Conservation (phyloP, 1,140 invertebrate species). For the Caenorhabditis brenneri region DNA sequence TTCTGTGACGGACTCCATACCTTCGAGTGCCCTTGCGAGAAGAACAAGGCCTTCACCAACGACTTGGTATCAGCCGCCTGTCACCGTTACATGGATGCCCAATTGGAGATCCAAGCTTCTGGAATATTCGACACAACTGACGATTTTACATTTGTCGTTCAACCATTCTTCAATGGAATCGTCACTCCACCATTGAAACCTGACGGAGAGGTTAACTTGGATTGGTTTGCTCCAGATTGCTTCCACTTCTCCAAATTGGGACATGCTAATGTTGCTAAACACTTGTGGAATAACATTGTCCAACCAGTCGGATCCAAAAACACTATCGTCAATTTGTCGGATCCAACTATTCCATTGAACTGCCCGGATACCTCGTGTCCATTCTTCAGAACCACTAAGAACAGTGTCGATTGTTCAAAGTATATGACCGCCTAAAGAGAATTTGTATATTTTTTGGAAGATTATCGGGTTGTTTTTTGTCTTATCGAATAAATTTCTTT, state of each 20-base stretch:
- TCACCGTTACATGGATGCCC: slow-evolving; percentile 53
- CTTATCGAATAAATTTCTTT: no score
- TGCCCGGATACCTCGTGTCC: slow-evolving; percentile 53
- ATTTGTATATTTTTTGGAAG: neutral
- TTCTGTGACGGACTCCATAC: slow-evolving; percentile 61
- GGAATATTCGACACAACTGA: slow-evolving; percentile 71
- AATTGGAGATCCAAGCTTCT: slow-evolving; percentile 54
- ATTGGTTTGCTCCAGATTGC: slow-evolving; percentile 78
- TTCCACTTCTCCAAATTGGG: slow-evolving; percentile 78
- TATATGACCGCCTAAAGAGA: slow-evolving; percentile 43
- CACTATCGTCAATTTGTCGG: slow-evolving; percentile 64
- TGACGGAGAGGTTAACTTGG: slow-evolving; percentile 74
- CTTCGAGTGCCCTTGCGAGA: slow-evolving; percentile 62
- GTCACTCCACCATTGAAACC: slow-evolving; percentile 53
- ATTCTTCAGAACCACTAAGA: slow-evolving; percentile 59
- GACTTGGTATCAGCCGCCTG: slow-evolving; percentile 52
- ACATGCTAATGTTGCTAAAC: slow-evolving; percentile 77
- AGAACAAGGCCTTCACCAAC: slow-evolving; percentile 57
- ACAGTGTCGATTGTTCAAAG: slow-evolving; percentile 45
- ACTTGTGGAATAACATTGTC: slow-evolving; percentile 80
- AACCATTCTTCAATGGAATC: slow-evolving; percentile 67
- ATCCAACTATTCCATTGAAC: slow-evolving; percentile 50
- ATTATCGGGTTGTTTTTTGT: neutral
- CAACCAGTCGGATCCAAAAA: slow-evolving; percentile 79
- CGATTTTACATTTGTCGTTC: slow-evolving; percentile 73